A percentile compares a stretch with the other conserved stretches of the same genome.
Conservation (phyloP, 2,888 invertebrate genomes). For the Yponomeuta evonymella region DNA sequence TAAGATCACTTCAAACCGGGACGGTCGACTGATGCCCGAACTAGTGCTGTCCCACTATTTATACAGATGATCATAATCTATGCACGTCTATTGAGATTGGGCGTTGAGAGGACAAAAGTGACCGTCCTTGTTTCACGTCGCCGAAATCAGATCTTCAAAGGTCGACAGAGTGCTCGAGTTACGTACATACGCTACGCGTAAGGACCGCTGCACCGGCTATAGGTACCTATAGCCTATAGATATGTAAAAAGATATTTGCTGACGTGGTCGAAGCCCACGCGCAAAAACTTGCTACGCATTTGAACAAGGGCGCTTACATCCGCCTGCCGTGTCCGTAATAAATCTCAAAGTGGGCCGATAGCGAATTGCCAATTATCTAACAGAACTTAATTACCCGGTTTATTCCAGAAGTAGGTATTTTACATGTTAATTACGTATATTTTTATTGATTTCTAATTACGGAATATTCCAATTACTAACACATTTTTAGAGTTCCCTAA, state of each 20-base stretch:
- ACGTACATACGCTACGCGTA: constrained; percentile 17
- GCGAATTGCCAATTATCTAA: constrained; percentile 19
- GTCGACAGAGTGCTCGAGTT: constrained; percentile 17
- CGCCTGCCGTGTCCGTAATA: constrained; percentile 35
- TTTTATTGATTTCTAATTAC: not conserved
- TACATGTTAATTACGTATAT: not conserved
- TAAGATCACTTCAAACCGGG: constrained; percentile 54
- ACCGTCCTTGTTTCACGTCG: constrained; percentile 45
- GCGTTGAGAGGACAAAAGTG: constrained; percentile 42
- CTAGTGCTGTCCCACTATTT: constrained; percentile 45
- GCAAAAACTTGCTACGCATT: constrained; percentile 33
- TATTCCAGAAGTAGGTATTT: not conserved
- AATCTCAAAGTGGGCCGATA: constrained; percentile 23
- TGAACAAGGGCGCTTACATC: constrained; percentile 36
- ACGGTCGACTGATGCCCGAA: constrained; percentile 47
- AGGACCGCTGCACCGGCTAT: not conserved
- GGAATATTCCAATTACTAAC: not conserved
- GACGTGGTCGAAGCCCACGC: constrained; percentile 25
- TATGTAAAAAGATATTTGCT: constrained; percentile 39
- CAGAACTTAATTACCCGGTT: not conserved
- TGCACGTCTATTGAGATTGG: constrained; percentile 34
- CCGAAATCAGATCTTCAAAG: constrained; percentile 37
- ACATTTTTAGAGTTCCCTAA: not conserved
- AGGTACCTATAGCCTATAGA: not conserved
- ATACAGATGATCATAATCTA: constrained; percentile 50